phyloP scores from a whole-genome alignment of 2,797 vertebrate genomes.

The Sylvilagus floridanus region DNA sequence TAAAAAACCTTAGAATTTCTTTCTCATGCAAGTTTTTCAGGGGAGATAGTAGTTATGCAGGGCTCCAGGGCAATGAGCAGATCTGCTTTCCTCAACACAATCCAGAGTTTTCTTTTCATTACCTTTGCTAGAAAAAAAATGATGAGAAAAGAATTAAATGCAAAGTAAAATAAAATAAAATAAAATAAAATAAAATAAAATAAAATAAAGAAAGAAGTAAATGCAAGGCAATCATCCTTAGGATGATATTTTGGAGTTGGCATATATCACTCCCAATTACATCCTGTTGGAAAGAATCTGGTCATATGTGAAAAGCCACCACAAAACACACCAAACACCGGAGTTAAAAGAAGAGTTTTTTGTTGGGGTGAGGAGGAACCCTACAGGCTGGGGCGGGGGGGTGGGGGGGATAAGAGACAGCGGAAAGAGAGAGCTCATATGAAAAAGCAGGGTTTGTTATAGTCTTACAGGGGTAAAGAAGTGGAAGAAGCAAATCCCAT shows the following conservation, averaged over 20 bases:
- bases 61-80: neutral
- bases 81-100: neutral
- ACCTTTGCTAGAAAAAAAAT: constrained; percentile 1
- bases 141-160: no score
- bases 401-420: no score
- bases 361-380: no score
- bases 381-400: no score
- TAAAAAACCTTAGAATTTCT: neutral
- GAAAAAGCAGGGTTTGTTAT: no score
- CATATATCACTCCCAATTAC: neutral
- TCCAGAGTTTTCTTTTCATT: neutral
- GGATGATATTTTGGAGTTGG: neutral
- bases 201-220: neutral
- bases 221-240: neutral
- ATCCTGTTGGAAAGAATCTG: neutral
- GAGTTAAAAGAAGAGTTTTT: no score
- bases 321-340: no score
- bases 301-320: neutral
- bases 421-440: no score
- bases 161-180: no score
- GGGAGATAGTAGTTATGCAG: neutral
- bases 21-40: neutral
- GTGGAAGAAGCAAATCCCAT: no score
- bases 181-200: no score
- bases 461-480: no score